Evolutionary conservation across 2,888 invertebrate species (phyloP).

Genomic region (Laspeyria flexula): DNA sequence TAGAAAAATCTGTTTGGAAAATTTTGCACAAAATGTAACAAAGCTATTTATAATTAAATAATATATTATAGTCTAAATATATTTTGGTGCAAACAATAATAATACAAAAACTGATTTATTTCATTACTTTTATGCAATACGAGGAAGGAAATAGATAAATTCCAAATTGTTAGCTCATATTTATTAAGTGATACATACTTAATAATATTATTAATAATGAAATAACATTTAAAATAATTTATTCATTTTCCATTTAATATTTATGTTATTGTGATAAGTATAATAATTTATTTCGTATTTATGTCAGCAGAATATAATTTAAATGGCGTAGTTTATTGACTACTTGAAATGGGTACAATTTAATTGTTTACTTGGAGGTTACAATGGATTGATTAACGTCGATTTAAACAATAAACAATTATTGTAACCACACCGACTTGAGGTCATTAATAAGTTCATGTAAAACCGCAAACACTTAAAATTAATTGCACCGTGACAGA

Average conservation of each 20-base stretch:
- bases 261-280: not conserved
- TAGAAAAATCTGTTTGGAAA: too few species aligned
- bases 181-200: not conserved
- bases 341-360: not conserved
- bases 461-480: not conserved
- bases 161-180: slow-evolving; percentile 5
- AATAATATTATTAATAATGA: not conserved
- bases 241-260: not conserved
- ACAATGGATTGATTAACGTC: not conserved
- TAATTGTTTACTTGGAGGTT: not conserved
- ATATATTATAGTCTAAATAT: too few species aligned
- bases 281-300: not conserved
- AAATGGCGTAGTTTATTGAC: not conserved
- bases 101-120: not conserved
- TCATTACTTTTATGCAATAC: slow-evolving; percentile 10
- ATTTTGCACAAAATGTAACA: too few species aligned
- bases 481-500: not conserved
- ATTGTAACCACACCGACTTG: not conserved
- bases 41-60: too few species aligned
- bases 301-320: not conserved
- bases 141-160: slow-evolving; percentile 23
- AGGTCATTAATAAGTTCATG: not conserved
- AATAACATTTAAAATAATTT: not conserved
- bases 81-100: too few species aligned
- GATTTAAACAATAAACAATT: not conserved